Evolutionary conservation across 2,888 invertebrate genomes (phyloP), one percentile per base, ranked within the genome.

Genomic region (Anticlea derivata): DNA sequence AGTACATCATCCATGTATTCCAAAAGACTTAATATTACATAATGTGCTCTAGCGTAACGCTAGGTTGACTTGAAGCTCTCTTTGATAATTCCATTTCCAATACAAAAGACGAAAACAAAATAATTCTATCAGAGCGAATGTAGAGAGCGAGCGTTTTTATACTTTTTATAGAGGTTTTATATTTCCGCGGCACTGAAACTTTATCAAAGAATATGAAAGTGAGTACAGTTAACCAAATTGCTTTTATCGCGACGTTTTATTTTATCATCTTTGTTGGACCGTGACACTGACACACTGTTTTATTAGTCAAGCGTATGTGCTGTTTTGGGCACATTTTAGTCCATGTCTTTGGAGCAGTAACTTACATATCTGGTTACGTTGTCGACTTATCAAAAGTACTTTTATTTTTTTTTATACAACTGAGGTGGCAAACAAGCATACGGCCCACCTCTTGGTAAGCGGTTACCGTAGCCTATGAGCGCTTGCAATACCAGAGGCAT

Each of bases 151-250:
- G 65, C 64, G 50, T 61, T 55, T 65, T 61, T 54, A 58, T 59
- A 52, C 13, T n/a, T n/a, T 17, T 17, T 17, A 17, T 17, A 17
- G 57, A 63, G 56, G 48, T 63, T 65, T 66, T 66, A 64, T 68
- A 60, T 65, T 61, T 62, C 55, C 60, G 22, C 33, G 23, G 34
- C 55, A 58, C 58, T 40, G 58, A 63, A 66, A 70, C 63, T 66
- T 74, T 64, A 64, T 60, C 62, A 63, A 60, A 63, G 68, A 65
- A 66, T 66, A 67, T 56, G 58, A 66, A 70, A 70, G 68, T 63
- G 62, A 65, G 64, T 70, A 70, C 70, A 73, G 71, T 78, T 73
- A 68, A 67, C 70, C 55, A 60, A 77, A 76, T 73, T 69, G 74
- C 60, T 71, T 75, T 75, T 73, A 70, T 75, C 56, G 65, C 61